A percentile compares a stretch with the other conserved stretches of the same genome.
phyloP scores from a whole-genome alignment of 2,888 invertebrate species.

The Ophion ventricosus region DNA sequence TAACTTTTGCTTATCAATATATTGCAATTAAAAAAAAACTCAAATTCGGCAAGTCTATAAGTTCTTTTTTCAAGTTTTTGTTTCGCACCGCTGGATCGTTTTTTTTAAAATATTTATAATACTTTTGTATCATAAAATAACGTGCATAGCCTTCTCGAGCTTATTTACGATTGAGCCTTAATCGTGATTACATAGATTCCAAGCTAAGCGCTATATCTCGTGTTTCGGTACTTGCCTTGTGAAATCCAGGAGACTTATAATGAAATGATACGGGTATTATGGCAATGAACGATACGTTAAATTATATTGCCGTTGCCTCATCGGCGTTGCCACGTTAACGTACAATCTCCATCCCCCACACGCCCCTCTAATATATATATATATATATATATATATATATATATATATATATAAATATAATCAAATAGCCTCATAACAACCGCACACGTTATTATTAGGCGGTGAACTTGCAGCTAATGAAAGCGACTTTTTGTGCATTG shows the following conservation, averaged over 20 bases:
- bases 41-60: too few species aligned
- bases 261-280: constrained; percentile 65
- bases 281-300: constrained; percentile 58
- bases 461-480: neutral
- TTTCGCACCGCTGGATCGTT: neutral
- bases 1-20: too few species aligned
- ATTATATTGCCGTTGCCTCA: constrained; percentile 60
- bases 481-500: neutral
- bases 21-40: too few species aligned
- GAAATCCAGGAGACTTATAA: constrained; percentile 54
- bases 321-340: constrained; percentile 30
- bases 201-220: constrained; percentile 58
- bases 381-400: neutral
- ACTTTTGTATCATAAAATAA: constrained; percentile 10
- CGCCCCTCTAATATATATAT: constrained; percentile 3
- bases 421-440: neutral
- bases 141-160: constrained; percentile 16
- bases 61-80: neutral
- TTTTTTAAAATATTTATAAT: neutral
- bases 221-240: constrained; percentile 48
- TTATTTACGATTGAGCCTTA: constrained; percentile 40
- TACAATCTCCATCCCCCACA: neutral
- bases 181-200: constrained; percentile 43
- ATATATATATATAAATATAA: neutral
- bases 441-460: neutral